Conservation (phyloP, 2,797 vertebrate species). For the Dromococcyx pavoninus region DNA sequence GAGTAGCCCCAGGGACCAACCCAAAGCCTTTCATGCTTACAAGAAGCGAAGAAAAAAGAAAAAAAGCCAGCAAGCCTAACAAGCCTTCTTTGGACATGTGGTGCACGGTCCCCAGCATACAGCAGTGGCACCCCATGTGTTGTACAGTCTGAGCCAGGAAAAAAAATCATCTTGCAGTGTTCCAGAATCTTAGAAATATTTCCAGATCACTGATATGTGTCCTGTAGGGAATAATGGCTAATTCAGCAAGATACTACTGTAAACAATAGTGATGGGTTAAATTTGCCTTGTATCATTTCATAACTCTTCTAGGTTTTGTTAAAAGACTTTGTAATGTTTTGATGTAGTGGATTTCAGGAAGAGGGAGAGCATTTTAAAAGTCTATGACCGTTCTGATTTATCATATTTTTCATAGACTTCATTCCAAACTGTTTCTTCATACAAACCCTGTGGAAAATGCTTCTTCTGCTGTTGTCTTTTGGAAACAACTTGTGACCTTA, state of each 20-base stretch:
- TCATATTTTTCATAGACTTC: neutral
- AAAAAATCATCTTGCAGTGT: neutral
- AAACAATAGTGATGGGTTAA: neutral
- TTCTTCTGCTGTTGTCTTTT: neutral
- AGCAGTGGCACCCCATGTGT: neutral
- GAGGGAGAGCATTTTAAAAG: neutral
- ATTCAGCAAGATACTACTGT: neutral
- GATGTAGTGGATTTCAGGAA: neutral
- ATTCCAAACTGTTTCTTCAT: neutral
- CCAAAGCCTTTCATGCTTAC: neutral
- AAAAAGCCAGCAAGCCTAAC: neutral
- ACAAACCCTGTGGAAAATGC: neutral
- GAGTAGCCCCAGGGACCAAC: neutral
- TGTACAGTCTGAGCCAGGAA: neutral
- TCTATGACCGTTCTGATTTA: neutral
- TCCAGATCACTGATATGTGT: neutral
- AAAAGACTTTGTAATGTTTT: neutral
- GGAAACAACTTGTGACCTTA: slow-evolving; percentile 16
- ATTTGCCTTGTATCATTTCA: neutral
- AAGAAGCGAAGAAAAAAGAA: neutral
- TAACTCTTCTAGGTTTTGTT: neutral
- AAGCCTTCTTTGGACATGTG: neutral
- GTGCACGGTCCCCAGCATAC: rapidly evolving
- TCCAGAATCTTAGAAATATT: neutral
- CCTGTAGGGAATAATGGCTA: neutral